phyloP scores from a whole-genome alignment of 2,888 invertebrate species.

The Neelides folsomi region DNA sequence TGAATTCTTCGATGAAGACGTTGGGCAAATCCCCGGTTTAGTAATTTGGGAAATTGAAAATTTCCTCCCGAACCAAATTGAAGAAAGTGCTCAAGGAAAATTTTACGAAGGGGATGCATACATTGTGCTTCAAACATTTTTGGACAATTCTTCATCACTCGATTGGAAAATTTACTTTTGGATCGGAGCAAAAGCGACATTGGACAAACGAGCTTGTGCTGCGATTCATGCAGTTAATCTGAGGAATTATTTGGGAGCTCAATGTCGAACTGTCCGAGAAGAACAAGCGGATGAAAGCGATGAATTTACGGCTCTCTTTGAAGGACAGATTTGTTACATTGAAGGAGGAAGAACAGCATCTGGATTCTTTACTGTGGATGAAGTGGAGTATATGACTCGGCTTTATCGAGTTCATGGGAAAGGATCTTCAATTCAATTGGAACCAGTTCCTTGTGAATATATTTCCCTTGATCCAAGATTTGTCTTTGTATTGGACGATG shows the following conservation, averaged over 20 bases:
- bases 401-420: conserved; percentile 78
- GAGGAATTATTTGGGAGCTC: conserved; percentile 86
- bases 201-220: conserved; percentile 89
- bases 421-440: conserved; percentile 70
- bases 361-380: conserved; percentile 93
- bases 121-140: conserved; percentile 76
- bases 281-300: conserved; percentile 95
- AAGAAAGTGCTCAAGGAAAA: conserved; percentile 87
- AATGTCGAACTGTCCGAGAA: conserved; percentile 84
- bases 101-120: conserved; percentile 99
- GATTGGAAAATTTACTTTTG: conserved; percentile 97
- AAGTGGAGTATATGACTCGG: conserved; percentile 66
- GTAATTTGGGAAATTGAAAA: conserved; percentile 99
- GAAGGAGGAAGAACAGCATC: conserved; percentile 95
- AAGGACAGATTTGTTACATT: conserved; percentile 80
- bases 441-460: conserved; percentile 61
- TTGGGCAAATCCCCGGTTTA: conserved; percentile 81
- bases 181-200: conserved; percentile 91
- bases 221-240: conserved; percentile 99
- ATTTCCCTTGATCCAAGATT: conserved; percentile 75
- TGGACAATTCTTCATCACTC: conserved; percentile 63
- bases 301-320: conserved; percentile 85
- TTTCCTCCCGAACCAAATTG: conserved; percentile 88
- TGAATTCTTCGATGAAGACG: conserved; percentile 80
- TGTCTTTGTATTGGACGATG: conserved; percentile 83